These are phyloP conservation scores for Phaedon cochleariae DNA, from an alignment of 2,888 invertebrate species.

Conservation along the genomic window DNA sequence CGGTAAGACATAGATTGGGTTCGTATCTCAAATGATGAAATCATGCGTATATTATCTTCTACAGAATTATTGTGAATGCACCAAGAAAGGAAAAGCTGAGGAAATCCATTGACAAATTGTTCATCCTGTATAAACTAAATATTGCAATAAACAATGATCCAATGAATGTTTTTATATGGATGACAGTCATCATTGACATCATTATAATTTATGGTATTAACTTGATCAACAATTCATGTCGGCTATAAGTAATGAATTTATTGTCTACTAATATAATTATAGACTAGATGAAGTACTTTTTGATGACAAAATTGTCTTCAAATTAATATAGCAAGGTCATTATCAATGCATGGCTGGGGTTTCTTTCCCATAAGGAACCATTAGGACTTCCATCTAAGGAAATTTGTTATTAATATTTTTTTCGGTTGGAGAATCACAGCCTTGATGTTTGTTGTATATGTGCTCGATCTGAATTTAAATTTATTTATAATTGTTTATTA, in stretches of 20 bases:
- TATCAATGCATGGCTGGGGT: neutral
- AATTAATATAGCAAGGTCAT: neutral
- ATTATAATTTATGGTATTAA: neutral
- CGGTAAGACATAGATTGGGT: no score
- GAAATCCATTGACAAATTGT: no score
- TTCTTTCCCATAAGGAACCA: neutral
- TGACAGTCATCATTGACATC: no score
- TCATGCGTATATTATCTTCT: no score
- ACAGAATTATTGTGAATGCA: no score
- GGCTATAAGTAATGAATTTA: neutral
- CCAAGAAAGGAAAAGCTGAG: no score
- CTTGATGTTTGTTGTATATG: neutral
- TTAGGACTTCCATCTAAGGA: neutral
- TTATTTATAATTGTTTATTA: neutral
- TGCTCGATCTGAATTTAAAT: slow-evolving; percentile 1
- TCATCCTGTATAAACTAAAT: no score
- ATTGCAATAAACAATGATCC: no score
- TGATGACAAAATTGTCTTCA: neutral
- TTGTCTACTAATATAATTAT: neutral
- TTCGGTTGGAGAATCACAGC: neutral
- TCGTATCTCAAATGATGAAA: no score
- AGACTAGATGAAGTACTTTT: neutral
- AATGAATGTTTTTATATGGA: neutral
- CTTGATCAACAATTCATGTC: neutral
- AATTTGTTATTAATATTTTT: neutral